Conservation (phyloP, 2,888 invertebrate species). For the Dasysyrphus albostriatus region DNA sequence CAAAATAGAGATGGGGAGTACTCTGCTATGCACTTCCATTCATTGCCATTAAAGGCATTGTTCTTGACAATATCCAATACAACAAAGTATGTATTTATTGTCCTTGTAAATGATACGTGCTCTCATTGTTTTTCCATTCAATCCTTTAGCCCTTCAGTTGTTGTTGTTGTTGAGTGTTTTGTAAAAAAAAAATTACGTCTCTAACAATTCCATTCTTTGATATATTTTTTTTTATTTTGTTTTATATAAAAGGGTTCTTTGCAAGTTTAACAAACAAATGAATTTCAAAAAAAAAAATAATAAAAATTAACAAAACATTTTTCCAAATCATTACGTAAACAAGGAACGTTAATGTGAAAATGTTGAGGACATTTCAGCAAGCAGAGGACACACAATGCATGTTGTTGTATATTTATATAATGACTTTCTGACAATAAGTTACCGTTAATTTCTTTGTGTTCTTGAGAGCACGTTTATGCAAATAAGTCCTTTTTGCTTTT, state of each 20-base stretch:
- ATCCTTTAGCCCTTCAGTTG: conserved; percentile 48
- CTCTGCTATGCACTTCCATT: not conserved
- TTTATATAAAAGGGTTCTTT: conserved; percentile 49
- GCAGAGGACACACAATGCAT: not conserved
- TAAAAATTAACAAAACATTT: conserved; percentile 55
- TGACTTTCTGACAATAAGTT: conserved; percentile 58
- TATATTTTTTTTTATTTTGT: conserved; percentile 18
- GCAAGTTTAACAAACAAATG: conserved; percentile 40
- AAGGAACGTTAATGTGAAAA: conserved; percentile 55
- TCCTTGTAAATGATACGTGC: conserved; percentile 76
- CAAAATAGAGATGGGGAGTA: not conserved
- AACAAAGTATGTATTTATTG: conserved; percentile 57
- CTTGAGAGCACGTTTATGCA: conserved; percentile 57
- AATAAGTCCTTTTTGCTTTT: conserved; percentile 31
- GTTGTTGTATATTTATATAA: not conserved
- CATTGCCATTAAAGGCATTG: conserved; percentile 51
- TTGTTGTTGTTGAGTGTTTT: conserved; percentile 43
- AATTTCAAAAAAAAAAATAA: conserved; percentile 18
- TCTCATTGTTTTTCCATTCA: conserved; percentile 71
- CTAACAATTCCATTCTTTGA: conserved; percentile 51
- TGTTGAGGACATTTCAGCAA: conserved; percentile 27
- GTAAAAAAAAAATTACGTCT: conserved; percentile 11
- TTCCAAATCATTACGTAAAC: conserved; percentile 75
- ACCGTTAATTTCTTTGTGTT: conserved; percentile 68
- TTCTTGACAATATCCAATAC: conserved; percentile 41